These are phyloP conservation scores for Drosophila cognata DNA, from an alignment of 2,888 invertebrate genomes.

Conservation along the genomic window DNA sequence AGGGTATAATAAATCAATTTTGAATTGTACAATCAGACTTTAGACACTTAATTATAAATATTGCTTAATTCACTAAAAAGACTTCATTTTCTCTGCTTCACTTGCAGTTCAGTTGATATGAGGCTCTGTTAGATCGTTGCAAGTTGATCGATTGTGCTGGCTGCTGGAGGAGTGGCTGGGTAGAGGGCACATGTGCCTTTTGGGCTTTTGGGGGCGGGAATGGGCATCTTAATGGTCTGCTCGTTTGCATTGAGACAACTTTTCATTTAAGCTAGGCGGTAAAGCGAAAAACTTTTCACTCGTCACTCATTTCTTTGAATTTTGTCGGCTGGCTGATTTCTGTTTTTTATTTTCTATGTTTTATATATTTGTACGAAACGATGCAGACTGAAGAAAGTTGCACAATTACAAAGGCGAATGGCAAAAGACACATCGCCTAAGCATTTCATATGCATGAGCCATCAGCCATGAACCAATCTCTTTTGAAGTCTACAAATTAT, in stretches of 20 bases:
- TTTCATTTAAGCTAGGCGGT: conserved; percentile 36
- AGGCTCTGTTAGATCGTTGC: not conserved
- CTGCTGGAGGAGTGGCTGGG: not conserved
- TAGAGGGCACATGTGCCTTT: not conserved
- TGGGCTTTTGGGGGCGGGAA: not conserved
- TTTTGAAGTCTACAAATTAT: conserved; percentile 66
- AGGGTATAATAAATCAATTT: not conserved
- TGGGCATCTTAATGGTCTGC: conserved; percentile 23
- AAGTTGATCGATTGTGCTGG: not conserved
- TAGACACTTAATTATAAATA: not conserved
- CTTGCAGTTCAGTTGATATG: not conserved
- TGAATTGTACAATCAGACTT: not conserved
- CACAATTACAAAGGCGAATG: conserved; percentile 72
- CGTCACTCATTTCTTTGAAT: conserved; percentile 36
- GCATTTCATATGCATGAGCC: conserved; percentile 66
- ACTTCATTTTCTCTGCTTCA: not conserved
- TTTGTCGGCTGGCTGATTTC: conserved; percentile 16
- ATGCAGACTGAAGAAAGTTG: conserved; percentile 62
- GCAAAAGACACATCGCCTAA: conserved; percentile 51
- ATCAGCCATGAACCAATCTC: conserved; percentile 64
- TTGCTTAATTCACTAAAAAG: not conserved
- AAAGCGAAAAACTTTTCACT: conserved; percentile 57
- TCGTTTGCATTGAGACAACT: conserved; percentile 10
- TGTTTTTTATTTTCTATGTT: conserved; percentile 6
- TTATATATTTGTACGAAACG: conserved; percentile 11